phyloP scores from a whole-genome alignment of 2,797 vertebrate species.

The Dromococcyx pavoninus region DNA sequence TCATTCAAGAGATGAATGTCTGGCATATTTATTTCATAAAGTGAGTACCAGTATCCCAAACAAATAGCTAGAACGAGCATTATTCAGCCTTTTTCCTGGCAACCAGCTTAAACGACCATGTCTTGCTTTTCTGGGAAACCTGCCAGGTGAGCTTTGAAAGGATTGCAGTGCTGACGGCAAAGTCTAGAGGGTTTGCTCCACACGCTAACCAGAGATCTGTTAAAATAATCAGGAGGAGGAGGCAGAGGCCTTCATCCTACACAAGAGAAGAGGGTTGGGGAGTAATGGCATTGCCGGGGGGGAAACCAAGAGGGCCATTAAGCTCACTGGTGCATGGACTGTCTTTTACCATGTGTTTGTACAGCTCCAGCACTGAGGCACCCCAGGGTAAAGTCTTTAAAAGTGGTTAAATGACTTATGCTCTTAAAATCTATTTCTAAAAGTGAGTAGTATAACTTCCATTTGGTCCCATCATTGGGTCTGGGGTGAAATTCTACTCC shows the following conservation, averaged over 20 bases:
- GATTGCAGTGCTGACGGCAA: slow-evolving; percentile 33
- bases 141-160: slow-evolving; percentile 73
- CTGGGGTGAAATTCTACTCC: not conserved
- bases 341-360: slow-evolving; percentile 23
- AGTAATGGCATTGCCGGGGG: not conserved
- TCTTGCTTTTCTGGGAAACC: slow-evolving; percentile 76
- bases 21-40: slow-evolving; percentile 75
- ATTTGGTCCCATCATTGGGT: not conserved
- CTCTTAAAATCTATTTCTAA: slow-evolving; percentile 9
- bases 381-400: slow-evolving; percentile 5
- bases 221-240: slow-evolving; percentile 40
- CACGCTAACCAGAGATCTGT: slow-evolving; percentile 29
- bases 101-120: slow-evolving; percentile 60
- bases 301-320: not conserved
- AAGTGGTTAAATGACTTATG: not conserved
- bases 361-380: not conserved
- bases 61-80: slow-evolving; percentile 72
- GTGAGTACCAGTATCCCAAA: slow-evolving; percentile 69
- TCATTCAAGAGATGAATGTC: slow-evolving; percentile 52
- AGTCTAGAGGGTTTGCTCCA: slow-evolving; percentile 44
- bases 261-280: not conserved
- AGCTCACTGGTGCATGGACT: slow-evolving; percentile 15
- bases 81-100: slow-evolving; percentile 74
- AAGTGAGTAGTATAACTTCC: not conserved
- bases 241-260: slow-evolving; percentile 23